phyloP scores from a whole-genome alignment of 2,113 vertebrate genomes.

The Myotis davidii region DNA sequence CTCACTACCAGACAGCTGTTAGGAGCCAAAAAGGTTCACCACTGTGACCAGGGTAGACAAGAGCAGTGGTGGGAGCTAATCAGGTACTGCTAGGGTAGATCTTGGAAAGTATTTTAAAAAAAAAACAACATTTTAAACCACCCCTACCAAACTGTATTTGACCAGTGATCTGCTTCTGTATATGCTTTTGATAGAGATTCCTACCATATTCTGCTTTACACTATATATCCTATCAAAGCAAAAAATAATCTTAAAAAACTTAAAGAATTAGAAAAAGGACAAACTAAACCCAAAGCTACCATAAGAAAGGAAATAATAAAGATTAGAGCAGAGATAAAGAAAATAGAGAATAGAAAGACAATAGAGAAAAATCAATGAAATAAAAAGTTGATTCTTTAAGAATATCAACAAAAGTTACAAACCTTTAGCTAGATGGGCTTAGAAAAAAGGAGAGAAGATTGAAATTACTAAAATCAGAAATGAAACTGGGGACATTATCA shows the following conservation, averaged over 20 bases:
- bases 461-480: background rate
- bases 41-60: background rate
- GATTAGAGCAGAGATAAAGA: background rate
- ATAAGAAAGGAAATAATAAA: background rate
- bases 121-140: background rate
- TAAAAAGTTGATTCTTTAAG: background rate
- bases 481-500: background rate
- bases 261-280: background rate
- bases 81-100: background rate
- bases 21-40: background rate
- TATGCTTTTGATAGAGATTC: background rate
- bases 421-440: background rate
- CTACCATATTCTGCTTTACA: background rate
- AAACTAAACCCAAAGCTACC: background rate
- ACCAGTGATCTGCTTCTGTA: background rate
- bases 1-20: background rate
- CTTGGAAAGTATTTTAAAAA: background rate
- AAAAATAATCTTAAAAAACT: background rate
- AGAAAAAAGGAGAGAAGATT: background rate
- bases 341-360: background rate
- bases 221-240: background rate
- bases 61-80: background rate
- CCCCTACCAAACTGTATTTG: background rate
- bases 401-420: background rate
- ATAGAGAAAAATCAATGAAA: background rate